Conservation (phyloP, 30 jellyfish, hydroid and myxozoan genomes). For the Chironex yamaguchii region DNA sequence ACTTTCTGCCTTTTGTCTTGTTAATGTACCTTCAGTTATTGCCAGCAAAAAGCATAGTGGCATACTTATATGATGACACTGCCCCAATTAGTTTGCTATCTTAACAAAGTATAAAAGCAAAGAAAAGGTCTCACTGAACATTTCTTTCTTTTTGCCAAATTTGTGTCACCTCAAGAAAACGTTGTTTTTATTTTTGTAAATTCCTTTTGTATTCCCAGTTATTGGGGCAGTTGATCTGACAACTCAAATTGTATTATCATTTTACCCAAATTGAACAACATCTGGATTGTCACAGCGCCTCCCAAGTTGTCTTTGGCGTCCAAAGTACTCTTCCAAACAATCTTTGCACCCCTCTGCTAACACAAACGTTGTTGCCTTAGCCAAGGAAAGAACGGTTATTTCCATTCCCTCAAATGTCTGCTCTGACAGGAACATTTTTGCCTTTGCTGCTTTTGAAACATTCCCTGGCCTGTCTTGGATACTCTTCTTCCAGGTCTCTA, state of each 20-base stretch:
- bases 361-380: constrained; percentile 64
- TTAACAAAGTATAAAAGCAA: not conserved
- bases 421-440: constrained; percentile 59
- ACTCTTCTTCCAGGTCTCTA: constrained; percentile 47
- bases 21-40: not conserved
- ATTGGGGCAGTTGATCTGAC: constrained; percentile 69
- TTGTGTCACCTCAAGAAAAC: constrained; percentile 61
- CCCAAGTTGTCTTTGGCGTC: constrained; percentile 68
- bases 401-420: constrained; percentile 64
- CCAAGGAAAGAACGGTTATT: constrained; percentile 32
- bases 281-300: constrained; percentile 76
- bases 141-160: constrained; percentile 50
- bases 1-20: constrained; percentile 8
- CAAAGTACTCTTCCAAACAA: constrained; percentile 67
- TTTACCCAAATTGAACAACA: constrained; percentile 61
- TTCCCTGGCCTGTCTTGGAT: constrained; percentile 54
- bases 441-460: constrained; percentile 56
- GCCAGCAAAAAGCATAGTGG: not conserved
- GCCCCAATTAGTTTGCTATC: constrained; percentile 4
- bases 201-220: constrained; percentile 67
- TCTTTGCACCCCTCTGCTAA: constrained; percentile 67
- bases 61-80: not conserved
- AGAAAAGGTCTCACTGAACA: constrained; percentile 21
- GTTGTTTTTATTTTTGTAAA: constrained; percentile 47
- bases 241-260: constrained; percentile 65